Percentiles rank a stretch among this genome's conserved stretches.
Evolutionary conservation across 2,888 invertebrate species (phyloP).

Genomic region (Drepana falcataria): DNA sequence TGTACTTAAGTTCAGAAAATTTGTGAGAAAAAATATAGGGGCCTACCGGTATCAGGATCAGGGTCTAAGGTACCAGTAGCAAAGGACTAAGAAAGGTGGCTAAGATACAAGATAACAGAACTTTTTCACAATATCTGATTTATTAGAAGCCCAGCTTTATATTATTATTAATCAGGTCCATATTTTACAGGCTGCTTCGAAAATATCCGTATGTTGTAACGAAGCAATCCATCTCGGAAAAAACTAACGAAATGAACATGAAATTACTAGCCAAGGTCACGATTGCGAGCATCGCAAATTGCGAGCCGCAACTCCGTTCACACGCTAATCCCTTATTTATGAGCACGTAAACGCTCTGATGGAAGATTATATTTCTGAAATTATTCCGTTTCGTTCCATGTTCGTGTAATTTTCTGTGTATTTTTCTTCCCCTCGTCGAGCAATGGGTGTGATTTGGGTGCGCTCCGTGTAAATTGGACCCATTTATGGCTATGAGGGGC

Average conservation of each 20-base stretch:
- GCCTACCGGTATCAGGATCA: too few species aligned
- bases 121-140: too few species aligned
- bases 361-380: slow-evolving; percentile 1
- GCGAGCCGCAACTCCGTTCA: slow-evolving; percentile 5
- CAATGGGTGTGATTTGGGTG: not conserved
- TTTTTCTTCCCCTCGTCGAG: not conserved
- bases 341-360: slow-evolving; percentile 2
- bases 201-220: slow-evolving; percentile 15
- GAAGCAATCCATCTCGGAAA: slow-evolving; percentile 25
- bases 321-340: slow-evolving; percentile 4
- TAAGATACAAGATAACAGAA: too few species aligned
- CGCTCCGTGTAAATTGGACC: not conserved
- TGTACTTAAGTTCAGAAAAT: too few species aligned
- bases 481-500: not conserved
- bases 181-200: slow-evolving; percentile 2
- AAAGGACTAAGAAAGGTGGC: too few species aligned
- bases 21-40: too few species aligned
- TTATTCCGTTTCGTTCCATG: slow-evolving; percentile 1
- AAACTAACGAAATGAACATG: slow-evolving; percentile 21
- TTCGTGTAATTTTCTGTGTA: not conserved
- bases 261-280: slow-evolving; percentile 24
- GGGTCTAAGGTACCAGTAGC: too few species aligned
- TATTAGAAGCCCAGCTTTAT: too few species aligned
- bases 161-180: too few species aligned
- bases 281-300: slow-evolving; percentile 5